Evolutionary conservation across 1,140 invertebrate genomes (phyloP), one percentile per base, ranked within the genome.

Genomic region (Drosophila littoralis): DNA sequence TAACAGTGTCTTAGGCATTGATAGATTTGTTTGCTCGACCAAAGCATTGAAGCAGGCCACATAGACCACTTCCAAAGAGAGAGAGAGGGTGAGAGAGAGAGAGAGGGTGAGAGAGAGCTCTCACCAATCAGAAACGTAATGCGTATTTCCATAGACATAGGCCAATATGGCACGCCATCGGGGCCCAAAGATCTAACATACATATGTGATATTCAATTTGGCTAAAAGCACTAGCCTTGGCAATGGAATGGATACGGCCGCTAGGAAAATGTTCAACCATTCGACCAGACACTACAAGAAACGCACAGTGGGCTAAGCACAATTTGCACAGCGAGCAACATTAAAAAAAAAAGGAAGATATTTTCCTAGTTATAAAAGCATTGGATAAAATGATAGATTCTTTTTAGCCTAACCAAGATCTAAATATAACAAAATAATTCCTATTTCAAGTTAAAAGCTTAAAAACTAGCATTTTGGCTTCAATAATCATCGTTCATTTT

Each of bases 171-270:
- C 38, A 43, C 4, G 38, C 22, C 38, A n/a, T 13, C 38, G 33
- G 15, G 13, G 36, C 35, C 15, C 15, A 48, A 35, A 48, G 35
- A 46, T 60, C 6, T 33, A 9, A 63, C 7, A 58, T 48, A 40
- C 9, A 32, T 17, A 10, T 40, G n/a, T 40, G 33, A 15, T 45
- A 42, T 66, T 40, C 12, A 45, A 73, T 67, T 51, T 36, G 57
- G 15, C 54, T 60, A 46, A 59, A 40, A 67, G 54, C 61, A 32
- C 9, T 43, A 32, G n/a, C 55, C 70, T 60, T 60, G 46, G 40
- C 70, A 55, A 40, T 73, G 40, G 55, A 67, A 40, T 35, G 12
- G 22, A 28, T 28, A 28, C 22, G 22, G 4, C 22, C 22, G 22
- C 22, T 28, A 5, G 22, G 22, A 46, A 38, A 60, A 12, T 32